Evolutionary conservation across 2,888 invertebrate species (phyloP).

Genomic region (Trichopoda pennipes): DNA sequence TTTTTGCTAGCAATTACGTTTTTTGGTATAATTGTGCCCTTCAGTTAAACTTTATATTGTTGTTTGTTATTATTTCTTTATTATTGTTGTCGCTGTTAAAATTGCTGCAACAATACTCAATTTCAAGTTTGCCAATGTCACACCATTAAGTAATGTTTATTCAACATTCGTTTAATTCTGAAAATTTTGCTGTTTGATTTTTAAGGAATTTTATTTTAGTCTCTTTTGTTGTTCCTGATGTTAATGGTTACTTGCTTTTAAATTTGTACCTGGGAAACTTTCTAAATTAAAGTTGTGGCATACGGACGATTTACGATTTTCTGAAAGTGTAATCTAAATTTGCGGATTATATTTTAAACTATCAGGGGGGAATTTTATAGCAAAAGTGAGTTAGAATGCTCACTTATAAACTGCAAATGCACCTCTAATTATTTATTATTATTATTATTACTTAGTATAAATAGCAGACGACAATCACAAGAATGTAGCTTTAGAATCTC

Average conservation of each 20-base stretch:
- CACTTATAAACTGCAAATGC: too few species aligned
- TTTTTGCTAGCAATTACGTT: constrained; percentile 68
- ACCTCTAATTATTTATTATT: too few species aligned
- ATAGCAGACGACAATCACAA: too few species aligned
- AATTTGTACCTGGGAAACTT: constrained; percentile 19
- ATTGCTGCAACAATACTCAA: constrained; percentile 44
- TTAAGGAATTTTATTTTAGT: constrained; percentile 26
- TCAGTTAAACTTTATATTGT: constrained; percentile 65
- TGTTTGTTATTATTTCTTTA: constrained; percentile 46
- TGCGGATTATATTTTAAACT: neutral
- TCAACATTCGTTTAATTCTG: neutral
- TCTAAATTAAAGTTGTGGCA: constrained; percentile 31
- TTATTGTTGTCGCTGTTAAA: constrained; percentile 26
- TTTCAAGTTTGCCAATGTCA: constrained; percentile 62
- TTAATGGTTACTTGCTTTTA: constrained; percentile 12
- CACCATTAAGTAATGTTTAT: constrained; percentile 10
- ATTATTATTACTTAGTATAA: too few species aligned
- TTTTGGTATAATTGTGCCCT: constrained; percentile 70
- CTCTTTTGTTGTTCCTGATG: neutral
- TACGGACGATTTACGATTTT: too few species aligned
- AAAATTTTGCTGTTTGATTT: constrained; percentile 2
- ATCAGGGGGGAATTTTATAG: too few species aligned
- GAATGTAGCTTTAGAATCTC: too few species aligned
- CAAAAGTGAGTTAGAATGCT: too few species aligned
- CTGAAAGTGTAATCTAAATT: neutral